These are phyloP conservation scores for Atractosteus spatula DNA, from an alignment of 2,113 vertebrate species.

Conservation along the genomic window DNA sequence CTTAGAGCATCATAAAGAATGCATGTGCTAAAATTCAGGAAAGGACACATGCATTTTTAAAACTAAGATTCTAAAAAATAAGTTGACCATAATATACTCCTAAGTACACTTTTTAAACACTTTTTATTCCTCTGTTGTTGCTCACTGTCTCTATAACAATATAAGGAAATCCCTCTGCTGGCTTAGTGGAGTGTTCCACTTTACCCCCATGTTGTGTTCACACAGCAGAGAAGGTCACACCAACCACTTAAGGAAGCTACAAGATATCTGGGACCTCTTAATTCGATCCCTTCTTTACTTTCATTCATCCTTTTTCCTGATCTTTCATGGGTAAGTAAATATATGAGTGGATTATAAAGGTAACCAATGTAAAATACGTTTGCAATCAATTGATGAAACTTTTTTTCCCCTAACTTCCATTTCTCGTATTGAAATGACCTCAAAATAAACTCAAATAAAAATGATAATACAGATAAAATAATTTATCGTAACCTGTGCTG, in stretches of 20 bases:
- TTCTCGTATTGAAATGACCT: too few relatives aligned
- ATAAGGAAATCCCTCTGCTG: too few relatives aligned
- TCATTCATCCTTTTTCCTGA: too few relatives aligned
- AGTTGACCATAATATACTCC: slow-evolving; percentile 22
- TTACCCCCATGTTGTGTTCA: background rate
- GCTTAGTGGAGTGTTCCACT: background rate
- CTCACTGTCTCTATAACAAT: background rate
- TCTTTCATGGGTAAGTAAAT: too few relatives aligned
- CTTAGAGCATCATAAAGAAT: slow-evolving; percentile 57
- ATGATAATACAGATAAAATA: too few relatives aligned
- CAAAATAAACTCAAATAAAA: too few relatives aligned
- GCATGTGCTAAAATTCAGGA: slow-evolving; percentile 46
- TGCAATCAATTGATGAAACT: too few relatives aligned
- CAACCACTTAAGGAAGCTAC: background rate
- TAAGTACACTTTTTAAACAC: slow-evolving; percentile 54
- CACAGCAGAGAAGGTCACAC: background rate
- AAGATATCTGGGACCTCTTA: background rate
- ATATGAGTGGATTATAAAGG: too few relatives aligned
- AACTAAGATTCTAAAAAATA: slow-evolving; percentile 50
- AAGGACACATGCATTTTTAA: slow-evolving; percentile 65
- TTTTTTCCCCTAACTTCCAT: too few relatives aligned
- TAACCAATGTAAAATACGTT: too few relatives aligned
- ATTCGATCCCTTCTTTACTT: background rate
- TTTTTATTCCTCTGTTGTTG: slow-evolving; percentile 42
- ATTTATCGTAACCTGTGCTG: too few relatives aligned